phyloP scores from a whole-genome alignment of 1,140 invertebrate genomes.

The Lordiphosa clarofinis region DNA sequence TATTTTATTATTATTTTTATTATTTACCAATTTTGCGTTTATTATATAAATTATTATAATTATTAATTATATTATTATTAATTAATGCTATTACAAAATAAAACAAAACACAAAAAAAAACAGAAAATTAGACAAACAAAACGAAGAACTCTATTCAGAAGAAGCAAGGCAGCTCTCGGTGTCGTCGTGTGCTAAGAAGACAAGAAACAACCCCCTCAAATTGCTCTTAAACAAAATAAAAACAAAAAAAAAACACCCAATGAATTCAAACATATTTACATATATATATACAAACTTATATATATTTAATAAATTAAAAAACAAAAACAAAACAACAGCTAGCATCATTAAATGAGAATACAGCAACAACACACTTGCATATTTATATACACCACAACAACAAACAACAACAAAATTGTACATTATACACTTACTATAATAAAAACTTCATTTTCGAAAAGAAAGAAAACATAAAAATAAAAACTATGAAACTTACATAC shows the following conservation, averaged over 20 bases:
- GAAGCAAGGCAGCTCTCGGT: constrained; percentile 43
- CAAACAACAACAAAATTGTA: too few relatives aligned
- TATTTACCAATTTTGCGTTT: constrained; percentile 78
- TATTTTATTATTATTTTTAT: constrained; percentile 78
- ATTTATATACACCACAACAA: constrained; percentile 52
- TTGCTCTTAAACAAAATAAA: constrained; percentile 55
- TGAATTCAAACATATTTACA: constrained; percentile 36
- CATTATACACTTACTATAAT: too few relatives aligned
- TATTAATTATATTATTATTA: constrained; percentile 78
- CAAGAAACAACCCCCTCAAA: constrained; percentile 24
- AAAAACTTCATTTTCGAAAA: constrained; percentile 54
- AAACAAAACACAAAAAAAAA: constrained; percentile 54
- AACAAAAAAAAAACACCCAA: constrained; percentile 29
- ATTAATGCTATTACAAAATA: constrained; percentile 64
- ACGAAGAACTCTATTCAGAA: constrained; percentile 17
- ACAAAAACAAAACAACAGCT: constrained; percentile 45
- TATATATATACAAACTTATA: constrained; percentile 35
- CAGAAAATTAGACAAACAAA: constrained; percentile 46
- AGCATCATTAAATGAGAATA: constrained; percentile 62
- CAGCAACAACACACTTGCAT: constrained; percentile 30
- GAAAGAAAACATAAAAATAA: constrained; percentile 33
- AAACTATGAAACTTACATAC: too few relatives aligned
- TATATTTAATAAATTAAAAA: constrained; percentile 45
- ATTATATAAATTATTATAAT: constrained; percentile 78
- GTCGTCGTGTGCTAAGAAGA: constrained; percentile 25